Evolutionary conservation across 2,888 invertebrate species (phyloP), one percentile per base, ranked within the genome.

Genomic region (Entomobrya proxima): DNA sequence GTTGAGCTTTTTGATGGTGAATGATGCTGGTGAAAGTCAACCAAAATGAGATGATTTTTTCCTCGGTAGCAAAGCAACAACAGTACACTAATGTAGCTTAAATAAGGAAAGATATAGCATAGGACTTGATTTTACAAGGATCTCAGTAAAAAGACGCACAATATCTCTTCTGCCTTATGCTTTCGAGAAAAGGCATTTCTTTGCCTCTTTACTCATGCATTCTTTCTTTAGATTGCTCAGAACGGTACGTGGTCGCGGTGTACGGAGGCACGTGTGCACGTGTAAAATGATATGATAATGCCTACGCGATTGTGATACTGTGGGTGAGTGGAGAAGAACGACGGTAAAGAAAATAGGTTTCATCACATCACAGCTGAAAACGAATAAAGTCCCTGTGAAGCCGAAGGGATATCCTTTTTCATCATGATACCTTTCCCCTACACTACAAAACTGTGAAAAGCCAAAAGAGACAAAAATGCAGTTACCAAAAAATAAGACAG

Each of bases 311-410:
- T 61, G 61, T 21, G 37, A 32, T 32, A 32, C 11, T 50, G 35
- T 76, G 5, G 27, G 4, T 9, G 37, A 9, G 64, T 35, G 32
- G 24, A 52, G 52, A 44, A 47, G 11, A 44, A 37, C 52, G n/a
- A 30, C 24, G 55, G 75, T 32, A 40, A 1, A 40, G 40, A 58
- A 37, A 52, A 37, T 35, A 35, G 67, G 30, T 13, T 64, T 78
- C 64, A 78, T 78, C 78, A 61, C 64, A n/a, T 64, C 64, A 15
- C 78, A 37, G 64, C 7, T 24, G 40, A 67, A 40, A 80, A 80
- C 21, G 50, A 78, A 67, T 35, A 64, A 50, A 27, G 27, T 64
- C 47, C 21, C 50, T n/a, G 67, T 24, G 47, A 69, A 52, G 40
- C 47, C 27, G 24, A 69, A 30, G 44, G 61, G 61, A 77, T 61